Evolutionary conservation across 2,113 vertebrate species (phyloP).

Genomic region (Lepidothrix coronata): DNA sequence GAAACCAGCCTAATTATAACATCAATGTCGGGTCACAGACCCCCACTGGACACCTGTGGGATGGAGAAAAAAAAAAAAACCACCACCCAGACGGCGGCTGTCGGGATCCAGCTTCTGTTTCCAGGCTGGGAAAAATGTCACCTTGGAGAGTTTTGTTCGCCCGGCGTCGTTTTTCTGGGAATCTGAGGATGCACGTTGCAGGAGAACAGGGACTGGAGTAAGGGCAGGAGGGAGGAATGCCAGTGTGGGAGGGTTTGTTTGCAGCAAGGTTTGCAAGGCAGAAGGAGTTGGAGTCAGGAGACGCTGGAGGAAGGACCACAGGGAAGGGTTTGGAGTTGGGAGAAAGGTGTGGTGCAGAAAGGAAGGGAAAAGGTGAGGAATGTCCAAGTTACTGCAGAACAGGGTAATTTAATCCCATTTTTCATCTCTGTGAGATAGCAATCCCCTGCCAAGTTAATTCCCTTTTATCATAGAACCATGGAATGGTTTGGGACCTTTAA

Average conservation of each 20-base stretch:
- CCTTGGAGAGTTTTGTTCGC: background rate
- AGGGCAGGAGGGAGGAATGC: background rate
- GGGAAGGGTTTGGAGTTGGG: background rate
- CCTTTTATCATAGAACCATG: background rate
- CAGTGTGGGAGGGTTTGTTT: background rate
- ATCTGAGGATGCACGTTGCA: rapidly evolving
- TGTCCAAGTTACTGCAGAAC: background rate
- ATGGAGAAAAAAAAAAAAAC: background rate
- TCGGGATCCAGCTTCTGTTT: background rate
- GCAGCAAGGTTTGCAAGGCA: background rate
- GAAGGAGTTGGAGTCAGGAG: background rate
- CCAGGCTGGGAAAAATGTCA: background rate
- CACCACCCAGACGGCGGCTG: rapidly evolving
- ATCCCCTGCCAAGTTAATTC: background rate
- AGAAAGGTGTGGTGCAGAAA: background rate
- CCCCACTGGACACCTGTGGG: slow-evolving; percentile 29
- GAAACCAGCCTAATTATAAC: slow-evolving; percentile 31
- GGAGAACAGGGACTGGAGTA: background rate
- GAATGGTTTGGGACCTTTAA: background rate
- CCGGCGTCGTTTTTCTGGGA: rapidly evolving
- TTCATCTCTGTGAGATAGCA: rapidly evolving
- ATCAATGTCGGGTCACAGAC: slow-evolving; percentile 46
- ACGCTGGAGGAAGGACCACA: background rate
- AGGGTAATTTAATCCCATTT: background rate
- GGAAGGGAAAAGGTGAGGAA: background rate